Conservation (phyloP, 2,113 vertebrate genomes). For the Arenaria interpres region DNA sequence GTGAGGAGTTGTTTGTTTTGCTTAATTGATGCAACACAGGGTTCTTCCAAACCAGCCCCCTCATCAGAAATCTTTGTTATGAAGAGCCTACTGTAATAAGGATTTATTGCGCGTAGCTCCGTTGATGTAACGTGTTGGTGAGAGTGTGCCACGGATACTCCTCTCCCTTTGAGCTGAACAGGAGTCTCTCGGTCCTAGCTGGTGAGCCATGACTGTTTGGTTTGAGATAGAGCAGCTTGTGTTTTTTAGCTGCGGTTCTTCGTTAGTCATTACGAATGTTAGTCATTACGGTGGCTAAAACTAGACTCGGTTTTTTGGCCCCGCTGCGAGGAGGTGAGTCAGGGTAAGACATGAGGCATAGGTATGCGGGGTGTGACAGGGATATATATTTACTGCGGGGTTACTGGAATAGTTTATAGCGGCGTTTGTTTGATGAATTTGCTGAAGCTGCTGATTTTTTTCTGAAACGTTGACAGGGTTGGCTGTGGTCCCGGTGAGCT, state of each 20-base stretch:
- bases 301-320: background rate
- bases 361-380: background rate
- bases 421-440: background rate
- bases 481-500: background rate
- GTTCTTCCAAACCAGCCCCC: constrained; percentile 32
- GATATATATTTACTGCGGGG: background rate
- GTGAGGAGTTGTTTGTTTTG: constrained; percentile 31
- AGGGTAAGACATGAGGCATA: background rate
- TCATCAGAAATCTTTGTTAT: constrained; percentile 40
- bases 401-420: background rate
- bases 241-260: constrained; percentile 31
- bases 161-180: background rate
- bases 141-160: constrained; percentile 39
- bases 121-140: background rate
- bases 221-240: constrained; percentile 34
- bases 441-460: constrained; percentile 6
- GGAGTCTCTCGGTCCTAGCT: constrained; percentile 23
- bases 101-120: background rate
- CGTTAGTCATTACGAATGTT: constrained; percentile 4
- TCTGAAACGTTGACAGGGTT: background rate
- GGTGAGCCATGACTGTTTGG: constrained; percentile 27
- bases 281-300: constrained; percentile 31
- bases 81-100: background rate
- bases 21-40: constrained; percentile 15
- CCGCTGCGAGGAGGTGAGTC: background rate